A percentile compares a stretch with the other conserved stretches of the same genome.
Evolutionary conservation across 2,113 vertebrate species (phyloP).

Genomic region (Scopus umbretta): DNA sequence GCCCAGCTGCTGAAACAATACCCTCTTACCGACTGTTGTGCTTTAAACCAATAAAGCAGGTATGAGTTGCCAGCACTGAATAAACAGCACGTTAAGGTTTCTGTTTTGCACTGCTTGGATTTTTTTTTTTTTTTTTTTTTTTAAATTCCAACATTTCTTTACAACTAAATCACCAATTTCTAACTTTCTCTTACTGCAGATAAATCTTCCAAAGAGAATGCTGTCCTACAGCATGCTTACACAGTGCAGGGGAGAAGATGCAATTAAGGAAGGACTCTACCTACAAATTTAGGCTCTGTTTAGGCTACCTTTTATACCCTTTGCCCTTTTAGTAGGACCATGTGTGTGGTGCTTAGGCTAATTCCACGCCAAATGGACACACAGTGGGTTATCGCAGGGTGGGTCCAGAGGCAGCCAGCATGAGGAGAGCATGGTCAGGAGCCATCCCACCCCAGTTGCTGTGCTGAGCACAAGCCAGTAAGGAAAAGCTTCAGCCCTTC

Average conservation of each 20-base stretch:
- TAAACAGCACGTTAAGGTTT: not conserved
- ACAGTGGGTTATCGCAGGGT: fast-evolving
- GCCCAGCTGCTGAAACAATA: conserved; percentile 38
- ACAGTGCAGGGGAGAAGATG: not conserved
- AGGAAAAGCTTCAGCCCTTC: not conserved
- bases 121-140: not conserved
- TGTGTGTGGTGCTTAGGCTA: not conserved
- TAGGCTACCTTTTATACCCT: not conserved
- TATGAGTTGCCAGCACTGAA: not conserved
- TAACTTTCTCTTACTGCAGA: not conserved
- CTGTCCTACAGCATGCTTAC: fast-evolving
- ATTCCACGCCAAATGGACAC: not conserved
- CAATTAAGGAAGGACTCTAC: not conserved
- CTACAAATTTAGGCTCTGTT: not conserved
- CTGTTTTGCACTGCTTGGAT: not conserved
- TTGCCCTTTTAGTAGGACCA: not conserved
- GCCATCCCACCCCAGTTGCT: not conserved
- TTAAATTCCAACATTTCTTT: not conserved
- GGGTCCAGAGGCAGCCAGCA: not conserved
- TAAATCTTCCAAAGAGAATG: not conserved
- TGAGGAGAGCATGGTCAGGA: fast-evolving
- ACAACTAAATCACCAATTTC: not conserved
- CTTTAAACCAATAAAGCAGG: conserved; percentile 1
- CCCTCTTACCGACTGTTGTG: not conserved
- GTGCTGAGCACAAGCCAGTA: not conserved